Evolutionary conservation across 2,888 invertebrate genomes (phyloP).

Genomic region (Poecilus cupreus): DNA sequence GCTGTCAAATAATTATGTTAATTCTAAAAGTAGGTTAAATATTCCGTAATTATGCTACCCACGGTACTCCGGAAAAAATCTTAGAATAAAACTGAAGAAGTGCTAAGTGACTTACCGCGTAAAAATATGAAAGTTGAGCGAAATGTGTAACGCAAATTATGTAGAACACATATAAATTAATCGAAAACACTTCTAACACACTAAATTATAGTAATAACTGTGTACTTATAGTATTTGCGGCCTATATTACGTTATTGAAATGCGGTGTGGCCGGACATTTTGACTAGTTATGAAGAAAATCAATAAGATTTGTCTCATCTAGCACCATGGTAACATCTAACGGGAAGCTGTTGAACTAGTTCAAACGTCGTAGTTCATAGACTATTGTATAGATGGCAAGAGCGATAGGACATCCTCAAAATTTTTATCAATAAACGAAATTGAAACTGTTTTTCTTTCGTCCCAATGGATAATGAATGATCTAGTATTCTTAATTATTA

Average conservation of each 20-base stretch:
- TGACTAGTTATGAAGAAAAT: slow-evolving; percentile 57
- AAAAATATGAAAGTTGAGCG: slow-evolving; percentile 55
- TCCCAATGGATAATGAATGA: too few relatives aligned
- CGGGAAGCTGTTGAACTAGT: slow-evolving; percentile 22
- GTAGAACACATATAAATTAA: slow-evolving; percentile 51
- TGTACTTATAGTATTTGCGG: slow-evolving; percentile 56
- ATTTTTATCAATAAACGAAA: neutral
- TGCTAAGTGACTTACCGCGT: slow-evolving; percentile 49
- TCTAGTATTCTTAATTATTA: too few relatives aligned
- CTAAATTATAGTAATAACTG: slow-evolving; percentile 54
- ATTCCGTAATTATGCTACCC: slow-evolving; percentile 43
- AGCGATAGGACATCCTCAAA: too few relatives aligned
- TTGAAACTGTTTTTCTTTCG: too few relatives aligned
- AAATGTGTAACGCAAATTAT: slow-evolving; percentile 43
- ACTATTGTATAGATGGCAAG: neutral
- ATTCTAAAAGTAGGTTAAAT: slow-evolving; percentile 42
- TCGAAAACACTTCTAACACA: slow-evolving; percentile 48
- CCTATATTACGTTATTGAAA: slow-evolving; percentile 52
- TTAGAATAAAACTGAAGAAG: slow-evolving; percentile 27
- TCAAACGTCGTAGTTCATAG: neutral
- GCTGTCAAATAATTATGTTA: neutral
- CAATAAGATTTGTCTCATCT: slow-evolving; percentile 55
- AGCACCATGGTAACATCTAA: slow-evolving; percentile 39
- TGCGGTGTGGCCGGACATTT: slow-evolving; percentile 56
- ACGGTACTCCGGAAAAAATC: slow-evolving; percentile 16